Percentiles rank a stretch among this genome's conserved stretches.
Evolutionary conservation across 1,140 invertebrate genomes (phyloP).

Genomic region (Bombus soroeensis): DNA sequence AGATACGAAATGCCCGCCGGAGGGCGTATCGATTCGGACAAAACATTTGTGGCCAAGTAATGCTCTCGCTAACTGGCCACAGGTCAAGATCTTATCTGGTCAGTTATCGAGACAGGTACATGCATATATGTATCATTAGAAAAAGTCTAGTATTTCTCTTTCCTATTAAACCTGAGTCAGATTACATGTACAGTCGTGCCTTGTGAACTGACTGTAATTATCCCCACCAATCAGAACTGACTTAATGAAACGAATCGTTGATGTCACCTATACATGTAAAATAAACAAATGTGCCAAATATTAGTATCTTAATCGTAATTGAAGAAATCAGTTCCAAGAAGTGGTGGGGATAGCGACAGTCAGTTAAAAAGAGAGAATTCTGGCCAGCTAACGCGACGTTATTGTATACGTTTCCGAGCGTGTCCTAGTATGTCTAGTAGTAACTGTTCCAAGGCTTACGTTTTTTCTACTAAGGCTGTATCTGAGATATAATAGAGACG

Average conservation of each 20-base stretch:
- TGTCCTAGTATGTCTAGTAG: background rate
- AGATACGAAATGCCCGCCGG: slow-evolving; percentile 65
- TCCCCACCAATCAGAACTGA: background rate
- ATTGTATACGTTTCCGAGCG: slow-evolving; percentile 17
- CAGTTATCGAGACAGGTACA: background rate
- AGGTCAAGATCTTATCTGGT: background rate
- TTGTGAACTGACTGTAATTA: background rate
- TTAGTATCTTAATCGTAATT: background rate
- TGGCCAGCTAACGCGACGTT: background rate
- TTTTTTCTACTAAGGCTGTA: slow-evolving; percentile 1
- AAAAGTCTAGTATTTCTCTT: background rate
- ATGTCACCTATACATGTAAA: background rate
- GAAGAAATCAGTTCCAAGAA: background rate
- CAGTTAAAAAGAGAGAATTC: background rate
- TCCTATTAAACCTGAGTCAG: background rate
- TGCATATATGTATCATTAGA: background rate
- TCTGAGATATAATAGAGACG: background rate
- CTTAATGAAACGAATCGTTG: background rate
- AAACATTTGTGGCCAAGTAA: slow-evolving; percentile 68
- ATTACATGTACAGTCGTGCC: background rate
- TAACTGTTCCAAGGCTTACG: background rate
- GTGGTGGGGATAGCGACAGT: background rate
- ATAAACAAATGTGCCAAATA: background rate
- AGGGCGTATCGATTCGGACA: slow-evolving; percentile 72
- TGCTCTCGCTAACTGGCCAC: background rate